Evolutionary conservation across 2,113 vertebrate species (phyloP).

Genomic region (Neolamprologus fasciatus): DNA sequence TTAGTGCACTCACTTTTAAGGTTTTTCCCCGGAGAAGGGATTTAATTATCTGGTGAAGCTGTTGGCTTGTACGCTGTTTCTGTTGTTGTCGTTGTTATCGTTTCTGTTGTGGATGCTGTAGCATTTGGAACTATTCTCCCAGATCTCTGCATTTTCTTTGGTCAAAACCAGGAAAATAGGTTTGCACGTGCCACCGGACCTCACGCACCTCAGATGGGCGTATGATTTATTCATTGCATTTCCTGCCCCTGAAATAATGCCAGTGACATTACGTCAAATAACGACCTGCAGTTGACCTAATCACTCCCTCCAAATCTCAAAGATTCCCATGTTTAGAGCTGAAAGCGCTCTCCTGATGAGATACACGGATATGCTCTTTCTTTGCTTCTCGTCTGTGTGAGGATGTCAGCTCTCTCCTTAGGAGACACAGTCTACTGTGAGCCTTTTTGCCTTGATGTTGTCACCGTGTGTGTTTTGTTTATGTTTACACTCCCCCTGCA

Average conservation of each 20-base stretch:
- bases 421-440: neutral
- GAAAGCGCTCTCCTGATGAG: neutral
- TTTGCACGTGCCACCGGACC: neutral
- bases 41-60: neutral
- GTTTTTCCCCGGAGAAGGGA: neutral
- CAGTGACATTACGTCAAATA: neutral
- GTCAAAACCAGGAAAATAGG: neutral
- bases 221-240: neutral
- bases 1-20: neutral
- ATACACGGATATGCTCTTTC: neutral
- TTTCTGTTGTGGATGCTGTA: neutral
- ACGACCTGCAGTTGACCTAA: neutral
- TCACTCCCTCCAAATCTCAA: neutral
- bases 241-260: neutral
- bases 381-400: neutral
- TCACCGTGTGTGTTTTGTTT: conserved; percentile 21
- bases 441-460: neutral
- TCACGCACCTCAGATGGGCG: neutral
- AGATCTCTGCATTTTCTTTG: neutral
- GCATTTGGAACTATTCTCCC: neutral
- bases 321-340: neutral
- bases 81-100: neutral
- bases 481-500: conserved; percentile 30
- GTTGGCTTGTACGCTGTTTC: neutral
- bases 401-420: conserved; percentile 11